phyloP scores from a whole-genome alignment of 2,113 vertebrate genomes.

The Scomber japonicus region DNA sequence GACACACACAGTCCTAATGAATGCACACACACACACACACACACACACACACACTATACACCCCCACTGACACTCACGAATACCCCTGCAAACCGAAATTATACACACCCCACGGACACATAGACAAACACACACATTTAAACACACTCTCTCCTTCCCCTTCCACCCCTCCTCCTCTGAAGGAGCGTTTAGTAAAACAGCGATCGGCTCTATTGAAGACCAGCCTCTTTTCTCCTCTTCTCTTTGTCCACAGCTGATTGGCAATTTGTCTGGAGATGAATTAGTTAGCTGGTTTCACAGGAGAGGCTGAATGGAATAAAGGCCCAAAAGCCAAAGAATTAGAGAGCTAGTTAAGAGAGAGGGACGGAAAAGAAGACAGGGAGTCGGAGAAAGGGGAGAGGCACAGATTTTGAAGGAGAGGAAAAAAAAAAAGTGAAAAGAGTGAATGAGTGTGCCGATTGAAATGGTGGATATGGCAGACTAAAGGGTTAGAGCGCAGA shows the following conservation, averaged over 20 bases:
- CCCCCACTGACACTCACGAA: slow-evolving; percentile 65
- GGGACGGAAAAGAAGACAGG: slow-evolving; percentile 33
- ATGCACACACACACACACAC: slow-evolving; percentile 44
- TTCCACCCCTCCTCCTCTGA: slow-evolving; percentile 50
- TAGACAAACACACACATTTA: slow-evolving; percentile 68
- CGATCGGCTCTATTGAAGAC: slow-evolving; percentile 75
- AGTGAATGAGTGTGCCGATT: slow-evolving; percentile 60
- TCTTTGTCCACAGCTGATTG: slow-evolving; percentile 81
- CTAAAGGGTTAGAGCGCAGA: slow-evolving; percentile 53
- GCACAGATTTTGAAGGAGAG: slow-evolving; percentile 34
- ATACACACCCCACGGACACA: slow-evolving; percentile 61
- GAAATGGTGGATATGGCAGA: slow-evolving; percentile 68
- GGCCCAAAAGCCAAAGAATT: slow-evolving; percentile 73
- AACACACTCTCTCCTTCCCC: slow-evolving; percentile 39
- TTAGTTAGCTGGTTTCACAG: slow-evolving; percentile 79
- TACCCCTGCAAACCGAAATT: slow-evolving; percentile 50
- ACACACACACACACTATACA: not conserved
- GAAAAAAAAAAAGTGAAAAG: slow-evolving; percentile 44
- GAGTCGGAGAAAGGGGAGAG: slow-evolving; percentile 49
- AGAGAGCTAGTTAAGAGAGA: slow-evolving; percentile 73
- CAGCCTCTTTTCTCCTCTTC: slow-evolving; percentile 71
- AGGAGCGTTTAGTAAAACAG: slow-evolving; percentile 81
- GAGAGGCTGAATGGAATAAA: slow-evolving; percentile 74
- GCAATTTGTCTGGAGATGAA: slow-evolving; percentile 84
- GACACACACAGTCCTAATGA: slow-evolving; percentile 67